Base-by-base conservation (phyloP, 1,140 invertebrate genomes). In the Leptonema lineaticorne region DNA sequence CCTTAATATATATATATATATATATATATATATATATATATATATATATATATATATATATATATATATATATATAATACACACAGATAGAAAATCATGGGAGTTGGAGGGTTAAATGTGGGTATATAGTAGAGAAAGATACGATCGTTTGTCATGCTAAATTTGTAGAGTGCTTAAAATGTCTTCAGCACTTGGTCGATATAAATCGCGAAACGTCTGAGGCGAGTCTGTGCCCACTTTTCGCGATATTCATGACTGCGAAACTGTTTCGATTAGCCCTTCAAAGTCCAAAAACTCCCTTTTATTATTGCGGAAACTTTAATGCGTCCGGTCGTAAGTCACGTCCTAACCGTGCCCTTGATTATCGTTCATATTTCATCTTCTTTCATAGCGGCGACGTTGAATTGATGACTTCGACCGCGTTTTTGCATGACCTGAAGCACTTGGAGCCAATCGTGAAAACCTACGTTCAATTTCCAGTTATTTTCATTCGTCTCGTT, bases 321-420 rank as follows among this genome's bases (percentile, higher is more conserved):
- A 41, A 41, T 48, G 18, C 46, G 11, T 5, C 5, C 29, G 16
- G 46, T 20, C 46, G 18, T 48, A 22, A 22, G 20, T 20, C n/a
- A 22, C 18, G 24, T 24, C 50, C 20, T 22, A 24, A n/a, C 20
- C 24, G 18, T 53, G n/a, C n/a, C n/a, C n/a, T n/a, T n/a, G 24
- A 53, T 53, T 22, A 26, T 22, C 50, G 50, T n/a, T 24, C 8
- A 53, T 53, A 53, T 53, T 53, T 53, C 50, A 53, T n/a, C 22
- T 8, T 41, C 37, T 41, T 41, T 41, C 37, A 41, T 41, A 9
- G 11, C 9, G 50, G 22, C 50, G 46, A 9, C 4, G 1, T 26
- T 24, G 50, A 24, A 24, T 22, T 26, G 20, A 24, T 22, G 18
- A 9, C 24, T 6, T 53, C 27, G 20, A 24, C 20, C 50, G 24